phyloP scores from a whole-genome alignment of 2,113 vertebrate genomes.

The Sprattus sprattus region DNA sequence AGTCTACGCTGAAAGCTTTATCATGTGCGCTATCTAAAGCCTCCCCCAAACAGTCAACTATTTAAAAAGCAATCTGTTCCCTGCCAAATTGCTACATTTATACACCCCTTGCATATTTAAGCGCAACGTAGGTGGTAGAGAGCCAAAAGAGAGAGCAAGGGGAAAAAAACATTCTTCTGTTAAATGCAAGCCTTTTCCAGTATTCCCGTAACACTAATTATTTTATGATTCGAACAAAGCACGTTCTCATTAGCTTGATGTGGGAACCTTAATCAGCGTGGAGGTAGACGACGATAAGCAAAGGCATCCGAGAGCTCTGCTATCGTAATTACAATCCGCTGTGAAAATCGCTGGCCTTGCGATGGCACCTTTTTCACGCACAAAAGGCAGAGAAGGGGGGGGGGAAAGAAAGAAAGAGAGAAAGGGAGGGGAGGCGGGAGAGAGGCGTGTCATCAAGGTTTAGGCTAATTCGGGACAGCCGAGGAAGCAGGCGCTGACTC shows the following conservation, averaged over 20 bases:
- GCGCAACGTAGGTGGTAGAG: background rate
- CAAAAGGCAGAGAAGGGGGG: background rate
- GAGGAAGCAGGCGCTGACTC: slow-evolving; percentile 23
- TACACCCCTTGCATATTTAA: background rate
- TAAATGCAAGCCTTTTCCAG: slow-evolving; percentile 38
- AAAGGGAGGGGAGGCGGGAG: background rate
- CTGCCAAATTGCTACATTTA: background rate
- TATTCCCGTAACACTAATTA: slow-evolving; percentile 43
- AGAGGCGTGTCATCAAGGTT: slow-evolving; percentile 28
- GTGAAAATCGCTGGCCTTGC: slow-evolving; percentile 37
- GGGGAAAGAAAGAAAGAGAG: background rate
- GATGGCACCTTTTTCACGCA: slow-evolving; percentile 24
- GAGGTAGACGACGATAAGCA: slow-evolving; percentile 45
- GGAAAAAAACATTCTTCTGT: slow-evolving; percentile 19
- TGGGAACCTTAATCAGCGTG: slow-evolving; percentile 49
- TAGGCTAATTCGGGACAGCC: slow-evolving; percentile 30
- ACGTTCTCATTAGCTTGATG: slow-evolving; percentile 45
- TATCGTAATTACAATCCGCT: slow-evolving; percentile 41
- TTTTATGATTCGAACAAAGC: slow-evolving; percentile 46
- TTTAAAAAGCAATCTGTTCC: background rate
- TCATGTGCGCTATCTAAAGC: background rate
- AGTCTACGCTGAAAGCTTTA: background rate
- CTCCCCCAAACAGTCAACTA: background rate
- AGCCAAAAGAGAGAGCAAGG: slow-evolving; percentile 1
- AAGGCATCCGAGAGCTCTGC: slow-evolving; percentile 27